Evolutionary conservation across 2,113 vertebrate genomes (phyloP).

Genomic region (Protobothrops mucrosquamatus): DNA sequence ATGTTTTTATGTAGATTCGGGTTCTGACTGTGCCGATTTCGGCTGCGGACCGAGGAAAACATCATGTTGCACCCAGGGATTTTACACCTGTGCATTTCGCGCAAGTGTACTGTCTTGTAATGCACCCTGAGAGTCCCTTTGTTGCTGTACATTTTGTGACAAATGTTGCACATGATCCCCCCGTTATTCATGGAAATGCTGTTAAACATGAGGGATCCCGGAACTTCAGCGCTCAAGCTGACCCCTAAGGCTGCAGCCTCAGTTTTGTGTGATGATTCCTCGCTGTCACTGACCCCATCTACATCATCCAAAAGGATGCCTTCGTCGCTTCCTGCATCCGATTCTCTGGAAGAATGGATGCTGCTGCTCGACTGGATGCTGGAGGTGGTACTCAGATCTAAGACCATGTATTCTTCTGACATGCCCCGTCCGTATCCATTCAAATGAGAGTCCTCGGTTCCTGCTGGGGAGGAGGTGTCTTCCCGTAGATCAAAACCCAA

Average conservation of each 20-base stretch:
- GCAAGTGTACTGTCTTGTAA: constrained; percentile 98
- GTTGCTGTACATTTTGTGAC: constrained; percentile 99
- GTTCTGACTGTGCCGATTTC: constrained; percentile 98
- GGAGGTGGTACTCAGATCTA: constrained; percentile 96
- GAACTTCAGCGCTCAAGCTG: constrained; percentile 70
- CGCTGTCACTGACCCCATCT: constrained; percentile 91
- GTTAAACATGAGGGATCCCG: constrained; percentile 81
- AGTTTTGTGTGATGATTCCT: constrained; percentile 79
- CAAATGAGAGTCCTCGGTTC: constrained; percentile 85
- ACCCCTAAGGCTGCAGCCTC: constrained; percentile 69
- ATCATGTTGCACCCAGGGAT: constrained; percentile 98
- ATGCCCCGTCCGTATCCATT: constrained; percentile 87
- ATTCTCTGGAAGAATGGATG: constrained; percentile 92
- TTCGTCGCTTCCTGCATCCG: constrained; percentile 94
- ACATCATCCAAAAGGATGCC: constrained; percentile 95
- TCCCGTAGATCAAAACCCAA: constrained; percentile 85
- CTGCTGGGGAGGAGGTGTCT: constrained; percentile 81
- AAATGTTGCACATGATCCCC: constrained; percentile 97
- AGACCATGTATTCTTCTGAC: constrained; percentile 92
- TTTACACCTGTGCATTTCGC: constrained; percentile 99
- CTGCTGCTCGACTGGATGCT: constrained; percentile 96
- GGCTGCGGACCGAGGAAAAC: constrained; percentile 98
- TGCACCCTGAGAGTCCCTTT: constrained; percentile 98
- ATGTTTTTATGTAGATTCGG: constrained; percentile 99
- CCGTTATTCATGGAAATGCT: constrained; percentile 79